Evolutionary conservation across 2,888 invertebrate species (phyloP), one percentile per base, ranked within the genome.

Genomic region (Cybosia mesomella): DNA sequence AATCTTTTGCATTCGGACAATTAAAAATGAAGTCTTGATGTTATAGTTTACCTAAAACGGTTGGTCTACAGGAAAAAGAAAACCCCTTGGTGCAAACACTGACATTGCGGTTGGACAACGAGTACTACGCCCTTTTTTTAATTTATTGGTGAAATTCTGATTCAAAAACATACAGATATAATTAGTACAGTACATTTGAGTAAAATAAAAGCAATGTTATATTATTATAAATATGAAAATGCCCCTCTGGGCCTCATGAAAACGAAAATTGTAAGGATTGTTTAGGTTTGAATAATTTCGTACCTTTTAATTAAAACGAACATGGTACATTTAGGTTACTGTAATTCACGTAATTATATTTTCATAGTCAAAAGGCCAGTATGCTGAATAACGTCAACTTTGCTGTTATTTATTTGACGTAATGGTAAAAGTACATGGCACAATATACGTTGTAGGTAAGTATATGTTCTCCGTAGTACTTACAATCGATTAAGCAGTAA

Each of bases 221-320:
- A 22, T 24, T 67, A 64, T 54, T 43, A 11, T 68, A 57, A 68
- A 70, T 69, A 70, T 55, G 57, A 61, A 74, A 77, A 24, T 67
- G 65, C 63, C 15, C 70, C 64, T 60, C 58, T 15, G 72, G 67
- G 77, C 32, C 57, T 43, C 59, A 73, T 70, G 54, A n/a, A 69
- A 64, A 61, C 54, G 39, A 59, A 74, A 66, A 74, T 66, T 54
- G 60, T 68, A 61, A 67, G 74, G 53, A 66, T 77, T 76, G 68
- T 72, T 74, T 63, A 67, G 24, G 61, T 64, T 54, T 64, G 34
- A 10, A 49, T 72, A 61, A 77, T 77, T 69, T 58, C 60, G 72
- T 69, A 64, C 18, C 0, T 66, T 69, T 60, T 66, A 57, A 68
- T 70, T 43, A 66, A 68, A 72, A 64, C 18, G 58, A 18, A 57